These are phyloP conservation scores for Patiria pectinifera DNA, from an alignment of 53 echinoderm and acorn worm genomes.

Conservation along the genomic window DNA sequence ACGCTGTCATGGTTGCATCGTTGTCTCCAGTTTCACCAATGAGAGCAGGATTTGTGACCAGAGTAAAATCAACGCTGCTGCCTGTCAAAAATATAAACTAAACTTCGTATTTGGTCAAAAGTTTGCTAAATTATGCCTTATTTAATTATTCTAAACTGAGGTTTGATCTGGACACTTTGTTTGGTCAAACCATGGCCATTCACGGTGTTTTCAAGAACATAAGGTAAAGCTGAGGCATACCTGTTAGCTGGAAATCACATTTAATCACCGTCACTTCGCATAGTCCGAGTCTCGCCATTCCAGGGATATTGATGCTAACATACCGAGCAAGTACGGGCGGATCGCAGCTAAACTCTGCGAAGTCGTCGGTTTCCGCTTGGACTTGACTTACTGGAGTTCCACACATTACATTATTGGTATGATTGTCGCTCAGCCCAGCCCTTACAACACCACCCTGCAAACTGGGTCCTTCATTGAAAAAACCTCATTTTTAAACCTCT, in stretches of 20 bases:
- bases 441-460: not conserved
- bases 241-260: not conserved
- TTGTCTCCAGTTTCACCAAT: not conserved
- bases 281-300: not conserved
- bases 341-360: not conserved
- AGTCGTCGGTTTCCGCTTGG: not conserved
- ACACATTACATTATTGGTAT: not conserved
- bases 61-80: not conserved
- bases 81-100: not conserved
- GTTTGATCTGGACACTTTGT: no score
- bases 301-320: slow-evolving; percentile 31
- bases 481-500: not conserved
- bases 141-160: no score
- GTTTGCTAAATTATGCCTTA: no score
- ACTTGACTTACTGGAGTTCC: not conserved
- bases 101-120: not conserved
- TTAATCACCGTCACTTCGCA: slow-evolving; percentile 5
- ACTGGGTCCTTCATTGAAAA: not conserved
- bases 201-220: no score
- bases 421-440: slow-evolving; percentile 1
- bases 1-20: slow-evolving; percentile 30
- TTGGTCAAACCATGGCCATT: no score
- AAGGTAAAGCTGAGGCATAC: not conserved
- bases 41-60: slow-evolving; percentile 22
- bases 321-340: not conserved